Percentiles rank a stretch among this genome's conserved stretches.
Conservation (phyloP, 2,797 vertebrate genomes). For the Clarias pachynema region DNA sequence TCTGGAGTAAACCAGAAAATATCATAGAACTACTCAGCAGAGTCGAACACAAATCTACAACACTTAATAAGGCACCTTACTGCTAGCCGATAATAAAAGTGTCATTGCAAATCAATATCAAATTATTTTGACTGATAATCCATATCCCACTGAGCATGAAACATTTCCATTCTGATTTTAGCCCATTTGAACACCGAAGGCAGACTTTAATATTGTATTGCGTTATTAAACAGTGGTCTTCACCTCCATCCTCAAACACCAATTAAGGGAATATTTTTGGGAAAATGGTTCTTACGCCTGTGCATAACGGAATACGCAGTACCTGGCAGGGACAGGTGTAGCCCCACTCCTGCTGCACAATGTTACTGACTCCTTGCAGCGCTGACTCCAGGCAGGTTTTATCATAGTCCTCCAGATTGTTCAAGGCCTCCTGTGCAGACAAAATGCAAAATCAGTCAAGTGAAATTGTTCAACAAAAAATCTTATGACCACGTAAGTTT, state of each 20-base stretch:
- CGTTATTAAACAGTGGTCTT: not conserved
- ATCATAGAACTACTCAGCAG: not conserved
- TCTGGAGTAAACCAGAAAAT: not conserved
- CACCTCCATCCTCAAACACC: not conserved
- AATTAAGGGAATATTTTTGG: not conserved
- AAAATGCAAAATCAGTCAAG: not conserved
- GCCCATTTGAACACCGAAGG: not conserved
- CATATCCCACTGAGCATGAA: not conserved
- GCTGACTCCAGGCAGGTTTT: constrained; percentile 95
- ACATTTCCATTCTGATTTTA: not conserved
- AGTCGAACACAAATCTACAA: not conserved
- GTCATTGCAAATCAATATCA: not conserved
- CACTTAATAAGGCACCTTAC: not conserved
- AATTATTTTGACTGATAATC: not conserved
- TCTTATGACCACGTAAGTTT: not conserved
- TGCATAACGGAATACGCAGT: constrained; percentile 36
- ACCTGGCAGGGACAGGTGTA: constrained; percentile 95
- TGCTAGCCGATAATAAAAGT: not conserved
- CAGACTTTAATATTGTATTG: not conserved
- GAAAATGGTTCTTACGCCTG: not conserved
- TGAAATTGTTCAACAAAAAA: not conserved
- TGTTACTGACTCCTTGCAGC: constrained; percentile 88
- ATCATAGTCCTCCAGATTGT: constrained; percentile 95
- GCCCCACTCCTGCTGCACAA: constrained; percentile 97
- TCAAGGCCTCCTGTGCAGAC: constrained; percentile 86